These are phyloP conservation scores for Pocillopora meandrina DNA, from an alignment of 92 coral and sea anemone genomes.

Conservation along the genomic window DNA sequence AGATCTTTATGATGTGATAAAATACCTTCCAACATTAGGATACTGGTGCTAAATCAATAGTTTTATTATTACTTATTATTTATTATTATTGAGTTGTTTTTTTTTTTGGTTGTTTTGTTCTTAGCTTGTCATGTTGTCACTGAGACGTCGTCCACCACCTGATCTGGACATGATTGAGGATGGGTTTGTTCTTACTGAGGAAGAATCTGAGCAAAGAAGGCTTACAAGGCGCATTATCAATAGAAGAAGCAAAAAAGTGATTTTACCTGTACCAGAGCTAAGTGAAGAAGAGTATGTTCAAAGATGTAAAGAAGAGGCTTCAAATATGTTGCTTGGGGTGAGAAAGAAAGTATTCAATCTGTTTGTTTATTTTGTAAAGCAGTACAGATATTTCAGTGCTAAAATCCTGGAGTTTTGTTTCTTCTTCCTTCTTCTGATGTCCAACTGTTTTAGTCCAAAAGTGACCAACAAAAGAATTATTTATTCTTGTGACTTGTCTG, in stretches of 20 bases:
- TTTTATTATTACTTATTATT: no score
- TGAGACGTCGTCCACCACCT: conserved; percentile 89
- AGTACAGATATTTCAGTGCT: no score
- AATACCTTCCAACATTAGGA: no score
- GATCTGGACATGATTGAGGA: conserved; percentile 89
- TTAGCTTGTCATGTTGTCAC: conserved; percentile 81
- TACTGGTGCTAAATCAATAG: no score
- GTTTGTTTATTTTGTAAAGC: no score
- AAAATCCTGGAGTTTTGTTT: no score
- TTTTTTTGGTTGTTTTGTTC: background rate
- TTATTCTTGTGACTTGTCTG: no score
- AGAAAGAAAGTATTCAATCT: background rate
- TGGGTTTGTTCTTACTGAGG: conserved; percentile 89
- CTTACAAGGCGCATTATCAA: conserved; percentile 79
- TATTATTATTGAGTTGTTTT: no score
- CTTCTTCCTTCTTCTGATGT: no score
- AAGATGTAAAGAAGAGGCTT: conserved; percentile 71
- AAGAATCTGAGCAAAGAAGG: conserved; percentile 83
- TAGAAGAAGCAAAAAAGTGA: conserved; percentile 83
- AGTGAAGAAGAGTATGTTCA: conserved; percentile 82
- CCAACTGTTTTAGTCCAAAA: no score
- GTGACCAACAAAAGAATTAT: no score
- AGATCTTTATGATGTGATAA: no score
- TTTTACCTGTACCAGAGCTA: conserved; percentile 60
- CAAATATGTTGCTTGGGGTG: conserved; percentile 81